Percentiles rank a stretch among this genome's conserved stretches.
These are phyloP conservation scores for Bedellia somnulentella DNA, from an alignment of 2,888 invertebrate genomes.

Conservation along the genomic window DNA sequence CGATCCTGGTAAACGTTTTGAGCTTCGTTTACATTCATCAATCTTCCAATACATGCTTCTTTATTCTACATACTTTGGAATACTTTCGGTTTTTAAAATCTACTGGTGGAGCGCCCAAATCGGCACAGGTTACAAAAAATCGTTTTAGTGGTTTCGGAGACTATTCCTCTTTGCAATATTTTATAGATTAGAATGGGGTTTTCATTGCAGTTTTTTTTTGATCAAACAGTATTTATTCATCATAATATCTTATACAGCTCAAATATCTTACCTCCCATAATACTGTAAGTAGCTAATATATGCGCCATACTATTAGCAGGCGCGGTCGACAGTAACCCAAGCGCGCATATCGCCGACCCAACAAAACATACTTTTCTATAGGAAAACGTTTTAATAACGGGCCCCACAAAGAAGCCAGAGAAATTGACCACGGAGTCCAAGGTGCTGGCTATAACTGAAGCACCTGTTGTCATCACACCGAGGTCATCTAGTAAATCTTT, in stretches of 20 bases:
- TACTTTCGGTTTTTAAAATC: no score
- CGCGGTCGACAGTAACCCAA: conserved; percentile 68
- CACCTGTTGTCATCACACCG: conserved; percentile 73
- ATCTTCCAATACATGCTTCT: no score
- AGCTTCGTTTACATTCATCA: no score
- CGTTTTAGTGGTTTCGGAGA: no score
- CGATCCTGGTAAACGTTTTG: no score
- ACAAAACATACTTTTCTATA: conserved; percentile 71
- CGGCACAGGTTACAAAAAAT: no score
- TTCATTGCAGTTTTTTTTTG: no score
- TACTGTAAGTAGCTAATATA: conserved; percentile 72
- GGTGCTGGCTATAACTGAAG: conserved; percentile 74
- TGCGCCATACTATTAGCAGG: conserved; percentile 72
- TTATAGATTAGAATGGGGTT: no score
- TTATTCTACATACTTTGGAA: no score
- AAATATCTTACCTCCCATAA: conserved; percentile 66
- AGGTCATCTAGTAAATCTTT: conserved; percentile 70
- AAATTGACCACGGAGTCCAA: conserved; percentile 78
- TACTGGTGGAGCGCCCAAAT: no score
- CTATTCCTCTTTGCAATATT: no score
- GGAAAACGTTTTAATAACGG: conserved; percentile 74
- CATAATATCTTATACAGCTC: neutral
- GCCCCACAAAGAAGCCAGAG: conserved; percentile 76
- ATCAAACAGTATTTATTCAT: no score
- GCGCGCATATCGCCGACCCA: conserved; percentile 66